Conservation (phyloP, 2,888 invertebrate genomes). For the Suillia variegata region DNA sequence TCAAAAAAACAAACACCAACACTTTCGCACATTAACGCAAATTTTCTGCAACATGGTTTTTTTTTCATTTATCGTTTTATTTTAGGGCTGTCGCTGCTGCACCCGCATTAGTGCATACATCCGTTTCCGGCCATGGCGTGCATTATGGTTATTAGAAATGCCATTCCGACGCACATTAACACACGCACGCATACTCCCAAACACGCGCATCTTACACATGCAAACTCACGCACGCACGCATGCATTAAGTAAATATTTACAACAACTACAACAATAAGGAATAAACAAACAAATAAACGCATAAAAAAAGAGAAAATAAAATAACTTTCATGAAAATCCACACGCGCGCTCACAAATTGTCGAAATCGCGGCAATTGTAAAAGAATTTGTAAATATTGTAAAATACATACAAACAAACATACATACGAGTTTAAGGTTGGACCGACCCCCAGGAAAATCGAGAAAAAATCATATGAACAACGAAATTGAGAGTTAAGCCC, state of each 20-base stretch:
- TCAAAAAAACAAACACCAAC: not conserved
- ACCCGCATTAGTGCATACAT: conserved; percentile 59
- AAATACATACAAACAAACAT: too few relatives aligned
- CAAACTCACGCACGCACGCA: conserved; percentile 6
- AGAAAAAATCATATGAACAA: too few relatives aligned
- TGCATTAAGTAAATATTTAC: not conserved
- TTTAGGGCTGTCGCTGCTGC: conserved; percentile 54
- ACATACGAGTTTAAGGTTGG: too few relatives aligned
- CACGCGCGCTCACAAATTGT: too few relatives aligned
- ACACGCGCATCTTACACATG: conserved; percentile 3
- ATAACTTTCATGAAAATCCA: too few relatives aligned
- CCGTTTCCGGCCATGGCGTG: conserved; percentile 59
- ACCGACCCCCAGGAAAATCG: too few relatives aligned
- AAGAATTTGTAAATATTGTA: too few relatives aligned
- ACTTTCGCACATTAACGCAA: not conserved
- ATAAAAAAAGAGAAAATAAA: too few relatives aligned
- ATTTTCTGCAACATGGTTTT: not conserved
- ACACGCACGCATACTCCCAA: conserved; percentile 22
- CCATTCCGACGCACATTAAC: conserved; percentile 6
- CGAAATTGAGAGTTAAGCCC: not conserved
- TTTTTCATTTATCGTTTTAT: conserved; percentile 7
- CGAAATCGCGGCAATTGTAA: too few relatives aligned
- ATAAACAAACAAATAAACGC: too few relatives aligned
- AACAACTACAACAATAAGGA: too few relatives aligned
- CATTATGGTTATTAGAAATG: conserved; percentile 57